phyloP scores from a whole-genome alignment of 2,797 vertebrate genomes.

The Trichosurus vulpecula region DNA sequence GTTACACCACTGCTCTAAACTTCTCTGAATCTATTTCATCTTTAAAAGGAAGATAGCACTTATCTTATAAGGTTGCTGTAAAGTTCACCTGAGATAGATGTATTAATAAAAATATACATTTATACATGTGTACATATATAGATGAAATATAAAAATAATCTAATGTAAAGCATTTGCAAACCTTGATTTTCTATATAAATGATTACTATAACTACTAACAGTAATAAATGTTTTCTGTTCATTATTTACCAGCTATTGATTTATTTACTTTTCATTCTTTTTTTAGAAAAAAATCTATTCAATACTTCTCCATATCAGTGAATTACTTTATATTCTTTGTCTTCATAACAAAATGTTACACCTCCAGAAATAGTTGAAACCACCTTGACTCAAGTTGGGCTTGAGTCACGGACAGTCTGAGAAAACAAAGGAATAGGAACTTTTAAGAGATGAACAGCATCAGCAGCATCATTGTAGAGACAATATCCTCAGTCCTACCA shows the following conservation, averaged over 20 bases:
- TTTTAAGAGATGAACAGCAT: background rate
- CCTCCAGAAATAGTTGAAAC: background rate
- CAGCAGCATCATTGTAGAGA: background rate
- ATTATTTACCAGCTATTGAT: background rate
- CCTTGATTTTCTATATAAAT: background rate
- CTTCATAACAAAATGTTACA: background rate
- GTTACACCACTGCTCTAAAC: background rate
- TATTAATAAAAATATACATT: background rate
- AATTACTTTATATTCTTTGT: background rate
- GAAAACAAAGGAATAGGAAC: background rate
- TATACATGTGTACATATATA: background rate
- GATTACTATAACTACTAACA: background rate
- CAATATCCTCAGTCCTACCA: background rate
- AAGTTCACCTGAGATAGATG: background rate
- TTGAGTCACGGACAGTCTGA: background rate
- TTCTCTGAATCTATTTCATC: background rate
- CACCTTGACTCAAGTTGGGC: background rate
- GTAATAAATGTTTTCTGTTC: background rate
- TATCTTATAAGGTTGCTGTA: background rate
- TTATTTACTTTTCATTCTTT: background rate
- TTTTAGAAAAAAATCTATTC: background rate
- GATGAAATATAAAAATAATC: background rate
- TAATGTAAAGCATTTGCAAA: background rate
- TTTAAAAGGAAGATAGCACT: background rate
- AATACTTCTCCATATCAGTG: background rate